Evolutionary conservation across 2,797 vertebrate species (phyloP).

Genomic region (Phrynocephalus forsythii): DNA sequence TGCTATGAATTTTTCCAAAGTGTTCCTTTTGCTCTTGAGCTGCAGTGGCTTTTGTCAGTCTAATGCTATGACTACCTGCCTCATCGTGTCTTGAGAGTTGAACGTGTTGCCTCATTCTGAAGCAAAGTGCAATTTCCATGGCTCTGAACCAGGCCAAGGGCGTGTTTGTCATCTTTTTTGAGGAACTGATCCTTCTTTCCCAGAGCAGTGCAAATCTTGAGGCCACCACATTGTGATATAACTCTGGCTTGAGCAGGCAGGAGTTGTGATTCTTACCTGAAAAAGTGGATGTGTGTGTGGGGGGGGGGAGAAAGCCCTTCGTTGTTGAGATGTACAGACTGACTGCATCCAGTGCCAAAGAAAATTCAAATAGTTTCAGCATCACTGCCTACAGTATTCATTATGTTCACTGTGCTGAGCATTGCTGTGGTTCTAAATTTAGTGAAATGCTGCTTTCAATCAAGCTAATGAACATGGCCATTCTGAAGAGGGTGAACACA

Average conservation of each 20-base stretch:
- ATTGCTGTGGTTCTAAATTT: conserved; percentile 67
- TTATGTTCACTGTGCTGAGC: conserved; percentile 67
- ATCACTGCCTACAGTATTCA: conserved; percentile 69
- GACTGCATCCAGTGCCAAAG: conserved; percentile 60
- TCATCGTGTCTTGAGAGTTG: conserved; percentile 28
- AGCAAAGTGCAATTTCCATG: conserved; percentile 11
- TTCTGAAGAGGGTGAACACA: conserved; percentile 63
- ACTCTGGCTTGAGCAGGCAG: conserved; percentile 47
- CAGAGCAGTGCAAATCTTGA: conserved; percentile 26
- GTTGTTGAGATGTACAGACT: conserved; percentile 62
- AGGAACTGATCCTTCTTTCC: conserved; percentile 22
- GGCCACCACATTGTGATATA: conserved; percentile 33
- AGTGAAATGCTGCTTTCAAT: conserved; percentile 69
- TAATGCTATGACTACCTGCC: not conserved
- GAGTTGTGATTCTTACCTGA: conserved; percentile 38
- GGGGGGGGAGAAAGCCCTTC: conserved; percentile 56
- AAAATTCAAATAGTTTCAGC: conserved; percentile 73
- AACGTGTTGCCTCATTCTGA: not conserved
- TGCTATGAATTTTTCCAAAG: conserved; percentile 22
- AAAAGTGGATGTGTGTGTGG: not conserved
- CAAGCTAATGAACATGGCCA: conserved; percentile 67
- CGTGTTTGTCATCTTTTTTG: conserved; percentile 13
- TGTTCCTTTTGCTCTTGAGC: conserved; percentile 4
- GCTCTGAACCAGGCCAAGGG: conserved; percentile 12
- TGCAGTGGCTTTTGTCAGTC: conserved; percentile 36